Evolutionary conservation across 2,113 vertebrate species (phyloP).

Genomic region (Nothobranchius furzeri): DNA sequence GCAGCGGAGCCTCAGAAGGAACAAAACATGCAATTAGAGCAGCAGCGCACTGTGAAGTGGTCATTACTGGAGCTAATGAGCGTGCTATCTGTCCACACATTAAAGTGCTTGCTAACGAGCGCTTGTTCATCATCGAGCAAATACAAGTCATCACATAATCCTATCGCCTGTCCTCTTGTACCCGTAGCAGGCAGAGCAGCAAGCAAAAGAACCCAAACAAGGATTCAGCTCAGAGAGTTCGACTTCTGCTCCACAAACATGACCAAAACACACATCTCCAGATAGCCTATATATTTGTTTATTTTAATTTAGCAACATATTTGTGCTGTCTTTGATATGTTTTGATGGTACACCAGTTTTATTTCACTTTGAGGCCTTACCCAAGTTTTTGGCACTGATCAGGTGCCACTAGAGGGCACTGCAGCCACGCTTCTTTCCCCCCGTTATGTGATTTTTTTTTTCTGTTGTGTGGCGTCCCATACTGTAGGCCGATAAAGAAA

Average conservation of each 20-base stretch:
- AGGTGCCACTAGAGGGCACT: constrained; percentile 79
- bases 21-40: constrained; percentile 79
- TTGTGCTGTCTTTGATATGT: neutral
- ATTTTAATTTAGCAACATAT: neutral
- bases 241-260: constrained; percentile 34
- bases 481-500: constrained; percentile 69
- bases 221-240: constrained; percentile 22
- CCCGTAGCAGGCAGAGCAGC: constrained; percentile 38
- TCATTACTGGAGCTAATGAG: constrained; percentile 82
- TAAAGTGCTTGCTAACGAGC: constrained; percentile 79
- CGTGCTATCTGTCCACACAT: constrained; percentile 75
- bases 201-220: constrained; percentile 59
- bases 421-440: constrained; percentile 74
- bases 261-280: constrained; percentile 1
- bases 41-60: constrained; percentile 69
- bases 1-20: constrained; percentile 51
- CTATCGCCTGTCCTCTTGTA: constrained; percentile 69
- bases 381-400: constrained; percentile 21
- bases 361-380: constrained; percentile 16
- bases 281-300: neutral
- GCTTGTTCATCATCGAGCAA: constrained; percentile 80
- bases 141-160: constrained; percentile 78
- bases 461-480: constrained; percentile 64
- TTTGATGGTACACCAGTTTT: neutral
- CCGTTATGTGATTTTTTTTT: neutral